phyloP scores from a whole-genome alignment of 1,140 invertebrate species.

The Cherax quadricarinatus region DNA sequence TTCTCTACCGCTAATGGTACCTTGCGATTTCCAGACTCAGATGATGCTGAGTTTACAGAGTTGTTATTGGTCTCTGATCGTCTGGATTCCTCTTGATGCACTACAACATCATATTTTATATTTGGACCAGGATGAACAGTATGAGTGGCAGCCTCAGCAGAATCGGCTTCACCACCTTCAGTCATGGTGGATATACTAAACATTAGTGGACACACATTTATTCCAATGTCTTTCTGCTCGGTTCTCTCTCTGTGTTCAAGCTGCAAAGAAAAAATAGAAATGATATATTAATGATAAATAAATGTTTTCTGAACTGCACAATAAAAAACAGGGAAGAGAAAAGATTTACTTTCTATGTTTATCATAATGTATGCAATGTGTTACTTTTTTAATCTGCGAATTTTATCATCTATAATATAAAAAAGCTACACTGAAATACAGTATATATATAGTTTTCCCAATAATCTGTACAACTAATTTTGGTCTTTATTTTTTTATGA shows the following conservation, averaged over 20 bases:
- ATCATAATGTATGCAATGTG: no score
- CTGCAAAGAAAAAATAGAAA: constrained; percentile 40
- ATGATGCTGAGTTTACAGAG: background rate
- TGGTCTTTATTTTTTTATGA: no score
- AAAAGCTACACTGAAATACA: no score
- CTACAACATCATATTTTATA: constrained; percentile 72
- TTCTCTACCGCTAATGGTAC: constrained; percentile 29
- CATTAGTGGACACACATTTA: constrained; percentile 1
- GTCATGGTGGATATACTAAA: constrained; percentile 38
- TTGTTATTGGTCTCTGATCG: constrained; percentile 17
- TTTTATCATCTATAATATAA: no score
- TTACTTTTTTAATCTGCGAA: no score
- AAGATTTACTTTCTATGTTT: no score
- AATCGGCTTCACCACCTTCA: constrained; percentile 5
- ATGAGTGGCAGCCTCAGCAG: constrained; percentile 56
- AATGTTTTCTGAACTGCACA: no score
- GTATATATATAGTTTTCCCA: no score
- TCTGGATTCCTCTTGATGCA: constrained; percentile 50
- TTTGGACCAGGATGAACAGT: constrained; percentile 70
- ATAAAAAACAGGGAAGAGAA: no score
- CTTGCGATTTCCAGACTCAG: constrained; percentile 5
- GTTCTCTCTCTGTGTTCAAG: constrained; percentile 15
- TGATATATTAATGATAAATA: background rate
- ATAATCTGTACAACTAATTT: no score
- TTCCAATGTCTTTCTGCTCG: constrained; percentile 42